Evolutionary conservation across 2,797 vertebrate species (phyloP).

Genomic region (Perodicticus potto): DNA sequence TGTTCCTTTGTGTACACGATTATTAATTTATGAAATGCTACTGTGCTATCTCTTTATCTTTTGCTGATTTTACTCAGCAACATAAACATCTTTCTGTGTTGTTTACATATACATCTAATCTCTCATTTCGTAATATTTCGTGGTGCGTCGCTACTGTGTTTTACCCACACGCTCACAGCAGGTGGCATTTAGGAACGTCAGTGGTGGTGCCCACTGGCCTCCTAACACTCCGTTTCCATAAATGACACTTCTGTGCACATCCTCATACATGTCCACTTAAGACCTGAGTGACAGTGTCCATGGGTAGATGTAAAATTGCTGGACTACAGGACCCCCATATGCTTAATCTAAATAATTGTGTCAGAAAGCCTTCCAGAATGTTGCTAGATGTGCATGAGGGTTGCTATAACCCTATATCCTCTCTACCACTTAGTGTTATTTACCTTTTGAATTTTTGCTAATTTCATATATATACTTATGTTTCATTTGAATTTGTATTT

Average conservation of each 20-base stretch:
- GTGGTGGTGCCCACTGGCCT: not conserved
- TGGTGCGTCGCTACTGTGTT: not conserved
- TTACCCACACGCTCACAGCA: not conserved
- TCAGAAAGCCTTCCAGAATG: not conserved
- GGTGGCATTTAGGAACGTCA: not conserved
- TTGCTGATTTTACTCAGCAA: not conserved
- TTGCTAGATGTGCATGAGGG: not conserved
- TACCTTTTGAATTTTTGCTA: constrained; percentile 1
- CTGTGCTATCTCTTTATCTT: not conserved
- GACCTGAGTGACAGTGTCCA: not conserved
- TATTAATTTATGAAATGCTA: constrained; percentile 30
- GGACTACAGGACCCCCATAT: not conserved
- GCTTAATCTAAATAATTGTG: not conserved
- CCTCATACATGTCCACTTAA: not conserved
- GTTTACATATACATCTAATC: not conserved
- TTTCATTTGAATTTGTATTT: constrained; percentile 39
- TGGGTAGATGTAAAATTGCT: not conserved
- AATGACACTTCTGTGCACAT: not conserved
- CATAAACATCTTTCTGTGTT: not conserved
- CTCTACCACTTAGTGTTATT: not conserved
- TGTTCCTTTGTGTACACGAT: not conserved
- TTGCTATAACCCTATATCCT: not conserved
- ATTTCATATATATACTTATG: not conserved
- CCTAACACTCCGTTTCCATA: not conserved
- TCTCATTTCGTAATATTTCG: not conserved